These are phyloP conservation scores for Platanista minor DNA, from an alignment of 2,113 vertebrate species.

Conservation along the genomic window DNA sequence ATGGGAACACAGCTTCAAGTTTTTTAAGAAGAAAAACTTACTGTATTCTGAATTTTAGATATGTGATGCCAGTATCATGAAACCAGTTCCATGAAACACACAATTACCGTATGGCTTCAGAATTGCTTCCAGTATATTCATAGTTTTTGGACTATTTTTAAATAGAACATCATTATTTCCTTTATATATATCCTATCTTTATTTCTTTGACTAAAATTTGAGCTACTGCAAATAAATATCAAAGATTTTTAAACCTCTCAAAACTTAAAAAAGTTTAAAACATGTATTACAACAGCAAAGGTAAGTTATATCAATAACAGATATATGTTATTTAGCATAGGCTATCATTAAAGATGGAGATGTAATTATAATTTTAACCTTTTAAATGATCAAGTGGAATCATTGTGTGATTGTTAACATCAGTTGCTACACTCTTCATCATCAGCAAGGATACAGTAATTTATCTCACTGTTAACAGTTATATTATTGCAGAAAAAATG, in stretches of 20 bases:
- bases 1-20: background rate
- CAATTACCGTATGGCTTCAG: background rate
- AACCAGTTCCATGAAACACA: background rate
- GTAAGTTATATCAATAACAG: background rate
- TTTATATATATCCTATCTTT: background rate
- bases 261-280: background rate
- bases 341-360: background rate
- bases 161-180: background rate
- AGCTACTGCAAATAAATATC: background rate
- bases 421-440: background rate
- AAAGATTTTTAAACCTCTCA: background rate
- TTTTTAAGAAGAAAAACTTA: background rate
- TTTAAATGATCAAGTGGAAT: background rate
- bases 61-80: background rate
- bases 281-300: background rate
- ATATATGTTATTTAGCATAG: background rate
- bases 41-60: background rate
- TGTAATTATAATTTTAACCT: background rate
- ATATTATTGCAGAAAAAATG: background rate
- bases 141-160: background rate
- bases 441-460: background rate
- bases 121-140: background rate
- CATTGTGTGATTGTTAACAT: background rate
- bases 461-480: background rate
- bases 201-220: background rate